A percentile compares a stretch with the other conserved stretches of the same genome.
Conservation (phyloP, 1,140 invertebrate genomes). For the Wiebesia pumilae region DNA sequence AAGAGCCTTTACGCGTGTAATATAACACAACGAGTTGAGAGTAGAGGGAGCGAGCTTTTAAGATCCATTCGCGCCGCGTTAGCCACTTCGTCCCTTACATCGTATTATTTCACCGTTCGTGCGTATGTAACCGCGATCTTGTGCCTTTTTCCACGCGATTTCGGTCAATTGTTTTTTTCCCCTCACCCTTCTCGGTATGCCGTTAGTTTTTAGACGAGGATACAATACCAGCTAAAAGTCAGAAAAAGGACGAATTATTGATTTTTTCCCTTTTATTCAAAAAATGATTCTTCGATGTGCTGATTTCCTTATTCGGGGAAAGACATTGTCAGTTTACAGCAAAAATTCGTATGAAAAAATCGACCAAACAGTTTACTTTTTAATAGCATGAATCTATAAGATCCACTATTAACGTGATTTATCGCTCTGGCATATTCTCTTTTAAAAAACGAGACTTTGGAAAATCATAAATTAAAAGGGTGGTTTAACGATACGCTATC, state of each 20-base stretch:
- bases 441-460: neutral
- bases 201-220: neutral
- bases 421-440: neutral
- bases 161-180: neutral
- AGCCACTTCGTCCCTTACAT: constrained; percentile 33
- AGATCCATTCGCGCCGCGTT: constrained; percentile 38
- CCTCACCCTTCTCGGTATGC: neutral
- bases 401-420: neutral
- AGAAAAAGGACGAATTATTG: neutral
- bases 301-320: too few species aligned
- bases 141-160: neutral
- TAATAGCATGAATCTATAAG: neutral
- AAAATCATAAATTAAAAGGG: constrained; percentile 19
- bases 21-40: constrained; percentile 35
- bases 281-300: too few species aligned
- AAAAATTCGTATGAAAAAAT: neutral
- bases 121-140: neutral
- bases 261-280: too few species aligned
- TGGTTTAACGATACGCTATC: constrained; percentile 18
- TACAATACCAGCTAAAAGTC: neutral
- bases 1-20: constrained; percentile 28
- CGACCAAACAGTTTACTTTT: neutral
- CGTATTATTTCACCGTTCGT: constrained; percentile 28
- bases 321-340: neutral
- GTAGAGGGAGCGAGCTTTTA: constrained; percentile 27